A percentile compares a stretch with the other conserved stretches of the same genome.
These are phyloP conservation scores for Aphodius sticticus DNA, from an alignment of 2,888 invertebrate species.

Conservation along the genomic window DNA sequence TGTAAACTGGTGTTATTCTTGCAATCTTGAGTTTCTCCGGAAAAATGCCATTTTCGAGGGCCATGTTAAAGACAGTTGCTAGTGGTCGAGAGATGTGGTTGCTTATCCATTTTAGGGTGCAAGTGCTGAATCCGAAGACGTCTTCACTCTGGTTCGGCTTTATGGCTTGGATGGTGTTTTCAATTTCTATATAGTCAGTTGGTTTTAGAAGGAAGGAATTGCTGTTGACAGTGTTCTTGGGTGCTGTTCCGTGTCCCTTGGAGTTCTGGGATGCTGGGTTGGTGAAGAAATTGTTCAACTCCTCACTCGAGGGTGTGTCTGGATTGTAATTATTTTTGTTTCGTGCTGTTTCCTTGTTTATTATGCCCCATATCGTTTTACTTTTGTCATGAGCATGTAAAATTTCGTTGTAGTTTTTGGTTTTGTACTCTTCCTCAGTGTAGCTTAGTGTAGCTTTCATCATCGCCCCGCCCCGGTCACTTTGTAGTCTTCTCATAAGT, in stretches of 20 bases:
- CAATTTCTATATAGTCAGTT: not conserved
- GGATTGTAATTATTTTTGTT: too few species aligned
- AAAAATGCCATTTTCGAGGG: not conserved
- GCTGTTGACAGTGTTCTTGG: not conserved
- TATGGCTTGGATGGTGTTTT: not conserved
- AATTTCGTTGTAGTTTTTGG: not conserved
- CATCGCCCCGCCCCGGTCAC: not conserved
- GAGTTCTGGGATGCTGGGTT: too few species aligned
- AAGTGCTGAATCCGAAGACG: not conserved
- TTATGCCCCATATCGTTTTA: not conserved
- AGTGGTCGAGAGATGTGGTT: not conserved
- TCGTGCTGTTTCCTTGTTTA: not conserved
- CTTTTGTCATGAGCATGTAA: not conserved
- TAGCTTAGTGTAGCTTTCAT: not conserved
- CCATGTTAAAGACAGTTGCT: not conserved
- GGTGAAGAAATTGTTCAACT: not conserved
- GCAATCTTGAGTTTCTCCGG: slow-evolving; percentile 11
- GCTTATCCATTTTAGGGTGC: not conserved
- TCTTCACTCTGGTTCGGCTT: not conserved
- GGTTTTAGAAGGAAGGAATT: not conserved
- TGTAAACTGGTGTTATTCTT: slow-evolving; percentile 8
- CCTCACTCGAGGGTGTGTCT: too few species aligned
- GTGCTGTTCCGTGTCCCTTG: not conserved
- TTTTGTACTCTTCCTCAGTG: not conserved
- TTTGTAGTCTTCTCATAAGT: slow-evolving; percentile 8